These are phyloP conservation scores for Arremon aurantiirostris DNA, from an alignment of 2,797 vertebrate genomes.

Conservation along the genomic window DNA sequence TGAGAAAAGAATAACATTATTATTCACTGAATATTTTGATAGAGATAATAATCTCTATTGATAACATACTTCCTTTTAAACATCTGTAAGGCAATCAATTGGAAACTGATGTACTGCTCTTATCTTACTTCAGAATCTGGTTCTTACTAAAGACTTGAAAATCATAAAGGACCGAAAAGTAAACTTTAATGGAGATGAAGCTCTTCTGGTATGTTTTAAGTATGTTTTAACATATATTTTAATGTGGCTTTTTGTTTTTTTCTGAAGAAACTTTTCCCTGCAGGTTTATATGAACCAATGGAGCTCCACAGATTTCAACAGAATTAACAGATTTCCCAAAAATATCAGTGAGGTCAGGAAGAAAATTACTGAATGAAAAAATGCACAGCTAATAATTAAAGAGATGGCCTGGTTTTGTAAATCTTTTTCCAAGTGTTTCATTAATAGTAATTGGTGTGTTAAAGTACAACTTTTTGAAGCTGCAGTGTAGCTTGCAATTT, in stretches of 20 bases:
- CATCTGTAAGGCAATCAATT: conserved; percentile 51
- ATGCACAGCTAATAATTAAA: conserved; percentile 66
- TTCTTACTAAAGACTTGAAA: conserved; percentile 15
- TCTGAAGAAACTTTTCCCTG: neutral
- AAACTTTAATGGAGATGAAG: neutral
- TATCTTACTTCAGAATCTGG: conserved; percentile 42
- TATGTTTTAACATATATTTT: neutral
- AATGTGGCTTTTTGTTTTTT: neutral
- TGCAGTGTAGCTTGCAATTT: neutral
- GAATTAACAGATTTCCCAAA: conserved; percentile 1
- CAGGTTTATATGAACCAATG: neutral
- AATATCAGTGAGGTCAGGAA: conserved; percentile 21
- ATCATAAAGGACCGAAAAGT: neutral
- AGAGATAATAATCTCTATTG: conserved; percentile 50
- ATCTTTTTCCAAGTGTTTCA: conserved; percentile 58
- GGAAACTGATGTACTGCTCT: conserved; percentile 18
- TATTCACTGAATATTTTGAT: conserved; percentile 57
- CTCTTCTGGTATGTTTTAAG: neutral
- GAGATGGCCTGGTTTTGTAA: conserved; percentile 34
- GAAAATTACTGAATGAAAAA: conserved; percentile 39
- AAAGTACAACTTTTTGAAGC: conserved; percentile 55
- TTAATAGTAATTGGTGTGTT: conserved; percentile 52
- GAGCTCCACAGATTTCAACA: neutral
- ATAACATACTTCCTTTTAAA: conserved; percentile 40
- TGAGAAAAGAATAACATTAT: conserved; percentile 49